Evolutionary conservation across 1,140 invertebrate species (phyloP).

Genomic region (Tetraneura akinire): DNA sequence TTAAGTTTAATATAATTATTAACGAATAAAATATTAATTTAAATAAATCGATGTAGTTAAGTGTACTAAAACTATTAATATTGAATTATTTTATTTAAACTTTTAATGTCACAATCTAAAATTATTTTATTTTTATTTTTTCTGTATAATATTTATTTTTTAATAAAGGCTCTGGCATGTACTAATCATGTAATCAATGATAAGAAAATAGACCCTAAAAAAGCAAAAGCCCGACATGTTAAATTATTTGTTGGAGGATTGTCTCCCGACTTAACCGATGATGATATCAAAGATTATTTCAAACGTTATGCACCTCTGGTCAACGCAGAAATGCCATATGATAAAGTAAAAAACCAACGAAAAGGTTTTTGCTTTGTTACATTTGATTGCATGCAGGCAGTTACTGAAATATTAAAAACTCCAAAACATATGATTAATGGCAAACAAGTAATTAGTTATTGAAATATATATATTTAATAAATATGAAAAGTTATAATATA

Average conservation of each 20-base stretch:
- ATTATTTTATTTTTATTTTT: slow-evolving; percentile 8
- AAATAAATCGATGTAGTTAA: too few species aligned
- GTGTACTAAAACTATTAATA: too few species aligned
- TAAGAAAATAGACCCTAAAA: slow-evolving; percentile 93
- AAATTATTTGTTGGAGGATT: slow-evolving; percentile 95
- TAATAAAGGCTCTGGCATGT: slow-evolving; percentile 70
- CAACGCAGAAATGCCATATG: slow-evolving; percentile 92
- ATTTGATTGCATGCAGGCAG: slow-evolving; percentile 89
- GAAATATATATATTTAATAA: not conserved
- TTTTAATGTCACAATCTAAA: too few species aligned
- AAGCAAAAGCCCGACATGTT: slow-evolving; percentile 87
- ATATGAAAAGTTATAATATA: not conserved
- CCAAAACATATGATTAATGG: slow-evolving; percentile 90
- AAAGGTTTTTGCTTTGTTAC: slow-evolving; percentile 95
- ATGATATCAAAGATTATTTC: slow-evolving; percentile 90
- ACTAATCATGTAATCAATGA: slow-evolving; percentile 89
- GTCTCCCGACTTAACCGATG: slow-evolving; percentile 84
- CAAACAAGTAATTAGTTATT: slow-evolving; percentile 69
- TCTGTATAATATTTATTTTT: not conserved
- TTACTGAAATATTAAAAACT: slow-evolving; percentile 85
- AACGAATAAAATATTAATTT: too few species aligned
- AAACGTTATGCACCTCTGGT: slow-evolving; percentile 80
- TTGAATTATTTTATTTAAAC: too few species aligned
- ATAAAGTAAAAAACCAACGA: slow-evolving; percentile 93
- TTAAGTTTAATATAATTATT: too few species aligned